Evolutionary conservation across 2,797 vertebrate species (phyloP).

Genomic region (Momotus momota): DNA sequence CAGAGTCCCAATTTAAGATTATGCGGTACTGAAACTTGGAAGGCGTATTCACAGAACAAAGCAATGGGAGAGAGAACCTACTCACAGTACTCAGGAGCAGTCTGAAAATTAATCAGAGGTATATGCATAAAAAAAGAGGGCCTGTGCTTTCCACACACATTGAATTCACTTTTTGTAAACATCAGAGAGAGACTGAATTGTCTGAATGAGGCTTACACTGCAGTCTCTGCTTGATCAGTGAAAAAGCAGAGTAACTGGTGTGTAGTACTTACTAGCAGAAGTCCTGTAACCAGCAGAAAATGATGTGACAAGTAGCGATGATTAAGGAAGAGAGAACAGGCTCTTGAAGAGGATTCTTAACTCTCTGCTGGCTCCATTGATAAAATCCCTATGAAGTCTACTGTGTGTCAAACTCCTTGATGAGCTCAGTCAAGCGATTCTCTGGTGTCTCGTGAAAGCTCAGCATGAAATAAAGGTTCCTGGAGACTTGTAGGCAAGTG

Average conservation of each 20-base stretch:
- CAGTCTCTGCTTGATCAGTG: constrained; percentile 10
- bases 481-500: constrained; percentile 21
- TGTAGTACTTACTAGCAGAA: not conserved
- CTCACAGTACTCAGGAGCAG: not conserved
- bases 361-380: constrained; percentile 63
- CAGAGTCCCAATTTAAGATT: not conserved
- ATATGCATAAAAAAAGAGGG: not conserved
- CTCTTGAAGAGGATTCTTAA: constrained; percentile 43
- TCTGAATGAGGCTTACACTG: not conserved
- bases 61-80: not conserved
- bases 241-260: not conserved
- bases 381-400: constrained; percentile 55
- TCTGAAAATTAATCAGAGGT: not conserved
- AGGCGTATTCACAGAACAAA: not conserved
- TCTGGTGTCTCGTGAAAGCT: constrained; percentile 53
- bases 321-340: constrained; percentile 24
- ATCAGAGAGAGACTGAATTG: not conserved
- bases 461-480: constrained; percentile 49
- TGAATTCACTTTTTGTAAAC: constrained; percentile 4
- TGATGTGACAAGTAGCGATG: constrained; percentile 17
- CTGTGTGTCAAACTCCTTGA: constrained; percentile 24
- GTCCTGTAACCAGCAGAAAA: constrained; percentile 26
- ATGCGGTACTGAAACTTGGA: not conserved
- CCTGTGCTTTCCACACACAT: not conserved
- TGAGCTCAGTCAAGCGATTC: not conserved